These are phyloP conservation scores for Ahaetulla prasina DNA, from an alignment of 2,113 vertebrate species.

Conservation along the genomic window DNA sequence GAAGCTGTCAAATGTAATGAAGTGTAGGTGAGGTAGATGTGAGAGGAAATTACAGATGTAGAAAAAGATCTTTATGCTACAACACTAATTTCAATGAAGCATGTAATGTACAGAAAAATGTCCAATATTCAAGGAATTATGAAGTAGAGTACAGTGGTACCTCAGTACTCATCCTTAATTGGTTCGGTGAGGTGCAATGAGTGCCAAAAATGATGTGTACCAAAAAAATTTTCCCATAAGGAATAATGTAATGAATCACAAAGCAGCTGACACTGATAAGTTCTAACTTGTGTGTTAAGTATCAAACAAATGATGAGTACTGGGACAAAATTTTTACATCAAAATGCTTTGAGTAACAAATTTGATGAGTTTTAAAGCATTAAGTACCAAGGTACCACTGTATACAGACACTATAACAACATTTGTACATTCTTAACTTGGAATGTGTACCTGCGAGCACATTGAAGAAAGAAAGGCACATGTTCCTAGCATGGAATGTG, in stretches of 20 bases:
- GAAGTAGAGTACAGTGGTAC: neutral
- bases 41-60: neutral
- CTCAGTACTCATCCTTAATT: neutral
- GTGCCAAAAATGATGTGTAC: neutral
- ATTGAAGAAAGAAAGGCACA: neutral
- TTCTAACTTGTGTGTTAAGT: neutral
- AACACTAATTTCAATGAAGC: neutral
- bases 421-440: neutral
- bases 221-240: neutral
- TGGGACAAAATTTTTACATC: neutral
- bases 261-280: neutral
- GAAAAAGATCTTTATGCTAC: neutral
- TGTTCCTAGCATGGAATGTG: conserved; percentile 1
- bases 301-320: neutral
- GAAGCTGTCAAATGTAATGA: fast-evolving
- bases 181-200: neutral
- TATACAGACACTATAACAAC: neutral
- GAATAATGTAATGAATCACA: neutral
- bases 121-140: neutral
- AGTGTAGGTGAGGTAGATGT: neutral
- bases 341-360: neutral
- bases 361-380: neutral
- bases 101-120: neutral
- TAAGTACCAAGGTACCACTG: neutral
- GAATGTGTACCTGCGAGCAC: neutral